These are phyloP conservation scores for Copsychus sechellarum DNA, from an alignment of 2,113 vertebrate species.

Conservation along the genomic window DNA sequence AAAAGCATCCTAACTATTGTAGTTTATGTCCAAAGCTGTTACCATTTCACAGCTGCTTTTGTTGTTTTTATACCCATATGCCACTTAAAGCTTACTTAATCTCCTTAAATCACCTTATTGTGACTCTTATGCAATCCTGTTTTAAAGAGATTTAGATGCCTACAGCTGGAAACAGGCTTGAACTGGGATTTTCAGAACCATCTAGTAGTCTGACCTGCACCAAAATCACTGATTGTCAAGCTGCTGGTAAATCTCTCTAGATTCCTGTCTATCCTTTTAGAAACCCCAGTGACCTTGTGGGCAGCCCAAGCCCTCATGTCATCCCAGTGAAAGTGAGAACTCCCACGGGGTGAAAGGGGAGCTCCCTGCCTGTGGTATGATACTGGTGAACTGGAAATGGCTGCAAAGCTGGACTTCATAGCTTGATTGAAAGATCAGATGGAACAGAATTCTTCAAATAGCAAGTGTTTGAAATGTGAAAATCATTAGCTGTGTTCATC, in stretches of 20 bases:
- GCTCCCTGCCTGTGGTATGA: not conserved
- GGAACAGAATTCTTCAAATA: not conserved
- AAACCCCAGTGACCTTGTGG: not conserved
- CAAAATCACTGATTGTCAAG: not conserved
- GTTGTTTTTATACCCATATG: not conserved
- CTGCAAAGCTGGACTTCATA: not conserved
- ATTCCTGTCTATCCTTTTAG: not conserved
- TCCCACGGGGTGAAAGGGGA: not conserved
- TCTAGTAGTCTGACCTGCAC: not conserved
- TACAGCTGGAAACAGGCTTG: not conserved
- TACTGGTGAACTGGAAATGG: not conserved
- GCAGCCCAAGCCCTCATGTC: not conserved
- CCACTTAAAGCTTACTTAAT: not conserved
- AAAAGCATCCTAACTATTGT: not conserved
- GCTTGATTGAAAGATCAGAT: not conserved
- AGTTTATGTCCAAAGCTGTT: not conserved
- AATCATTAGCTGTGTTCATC: not conserved
- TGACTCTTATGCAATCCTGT: not conserved
- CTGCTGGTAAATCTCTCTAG: not conserved
- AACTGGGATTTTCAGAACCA: not conserved
- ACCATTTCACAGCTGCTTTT: slow-evolving; percentile 1
- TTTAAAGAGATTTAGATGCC: not conserved
- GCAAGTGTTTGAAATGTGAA: not conserved
- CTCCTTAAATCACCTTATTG: slow-evolving; percentile 7
- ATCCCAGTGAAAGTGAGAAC: not conserved